A percentile compares a stretch with the other conserved stretches of the same genome.
Evolutionary conservation across 2,888 invertebrate genomes (phyloP).

Genomic region (Rosalia funebris): DNA sequence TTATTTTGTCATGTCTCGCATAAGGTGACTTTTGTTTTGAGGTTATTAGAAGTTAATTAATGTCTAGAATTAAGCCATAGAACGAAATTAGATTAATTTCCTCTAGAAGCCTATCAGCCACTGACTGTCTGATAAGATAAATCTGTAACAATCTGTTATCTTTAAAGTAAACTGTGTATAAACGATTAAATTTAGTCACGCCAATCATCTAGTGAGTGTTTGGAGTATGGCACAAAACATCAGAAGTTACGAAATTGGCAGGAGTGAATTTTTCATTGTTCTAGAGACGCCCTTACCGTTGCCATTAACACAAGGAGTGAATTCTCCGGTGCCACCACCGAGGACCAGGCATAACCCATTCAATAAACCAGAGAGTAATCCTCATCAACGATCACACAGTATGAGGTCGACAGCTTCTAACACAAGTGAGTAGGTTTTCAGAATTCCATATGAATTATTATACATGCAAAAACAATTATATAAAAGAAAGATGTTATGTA

Average conservation of each 20-base stretch:
- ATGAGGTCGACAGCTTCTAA: constrained; percentile 62
- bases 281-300: constrained; percentile 59
- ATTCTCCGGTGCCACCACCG: constrained; percentile 79
- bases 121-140: no score
- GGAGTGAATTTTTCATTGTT: constrained; percentile 56
- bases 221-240: constrained; percentile 50
- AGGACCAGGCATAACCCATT: constrained; percentile 86
- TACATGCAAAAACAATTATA: no score
- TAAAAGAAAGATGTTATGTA: no score
- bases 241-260: constrained; percentile 47
- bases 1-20: background rate
- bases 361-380: constrained; percentile 68
- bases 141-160: no score
- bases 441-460: no score
- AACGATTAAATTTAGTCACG: no score
- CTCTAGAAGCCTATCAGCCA: no score
- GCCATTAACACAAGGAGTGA: constrained; percentile 61
- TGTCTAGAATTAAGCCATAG: no score
- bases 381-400: constrained; percentile 68
- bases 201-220: no score
- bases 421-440: constrained; percentile 62
- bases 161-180: no score
- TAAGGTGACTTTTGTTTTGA: background rate
- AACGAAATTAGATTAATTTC: no score
- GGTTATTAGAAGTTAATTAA: no score